Base-by-base conservation (phyloP, 2,797 vertebrate genomes). In the Hirundo rustica region DNA sequence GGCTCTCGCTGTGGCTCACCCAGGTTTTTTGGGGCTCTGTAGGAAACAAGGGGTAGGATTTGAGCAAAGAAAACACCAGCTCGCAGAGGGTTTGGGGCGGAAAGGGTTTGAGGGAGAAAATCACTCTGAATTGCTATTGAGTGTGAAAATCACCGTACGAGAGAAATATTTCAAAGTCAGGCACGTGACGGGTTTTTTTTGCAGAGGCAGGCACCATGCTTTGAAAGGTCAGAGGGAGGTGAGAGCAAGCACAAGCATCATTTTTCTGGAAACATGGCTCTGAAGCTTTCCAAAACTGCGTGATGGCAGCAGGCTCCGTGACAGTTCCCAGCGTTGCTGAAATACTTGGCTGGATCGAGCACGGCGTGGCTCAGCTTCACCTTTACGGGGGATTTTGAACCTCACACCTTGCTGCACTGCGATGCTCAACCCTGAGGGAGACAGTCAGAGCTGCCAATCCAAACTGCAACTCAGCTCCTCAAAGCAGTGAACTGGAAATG, bases 171-270 rank as follows among this genome's bases (percentile, higher is more conserved):
- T 68, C 89, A 73, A 85, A 88, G 62, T 79, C 64, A 44, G 3
- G 3, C 38, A 65, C 32, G 2, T 16, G 73, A 57, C 1, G 10
- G 42, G 34, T 10, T 77, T 91, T 91, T 79, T 92, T 68, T 85
- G 72, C 78, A 82, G 86, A 89, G 64, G 60, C 90, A 92, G 80
- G 83, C 70, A 65, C 34, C 32, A 2, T 7, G 81, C 73, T 92
- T 84, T 51, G 7, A 77, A 92, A 94, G 92, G 84, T 92, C 84
- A 85, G 64, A 66, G 71, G n/a, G 73, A 65, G 86, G 87, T 67
- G 71, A 92, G 75, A 77, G 89, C 3, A 27, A 81, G 58, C 27
- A 72, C 32, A 36, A 95, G 72, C 85, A 75, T 75, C 5, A 2
- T 89, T 95, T 88, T 91, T 50, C 45, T 67, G 16, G 53, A 80